Evolutionary conservation across 2,113 vertebrate species (phyloP), one percentile per base, ranked within the genome.

Genomic region (Guaruba guarouba): DNA sequence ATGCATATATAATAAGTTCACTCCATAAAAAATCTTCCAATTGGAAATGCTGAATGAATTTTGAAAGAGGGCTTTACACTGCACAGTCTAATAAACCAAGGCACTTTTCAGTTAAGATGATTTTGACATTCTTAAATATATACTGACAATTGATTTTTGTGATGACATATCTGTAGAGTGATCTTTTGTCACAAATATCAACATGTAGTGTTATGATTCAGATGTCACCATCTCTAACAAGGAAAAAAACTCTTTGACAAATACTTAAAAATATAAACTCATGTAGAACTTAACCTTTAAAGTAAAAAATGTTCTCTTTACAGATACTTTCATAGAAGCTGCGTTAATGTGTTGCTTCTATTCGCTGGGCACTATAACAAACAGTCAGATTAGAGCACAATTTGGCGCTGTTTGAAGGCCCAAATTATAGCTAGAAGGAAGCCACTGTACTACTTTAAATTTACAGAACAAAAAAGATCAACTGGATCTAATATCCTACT

Each of bases 391-490:
- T 79, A 73, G 70, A 93, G 39, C 46, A 71, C 77, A 95, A 66
- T 95, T 76, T 91, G 94, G 77, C 73, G 59, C 84, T 95, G 87
- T 96, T 93, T 82, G 48, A 95, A 95, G 66, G 91, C 76, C 85
- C 84, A 95, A 92, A 95, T 96, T 96, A 86, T 62, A 95, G 43
- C 89, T 55, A 71, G 70, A 91, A 91, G 95, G 88, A 80, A 86
- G 87, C 88, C 62, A 86, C 33, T 19, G 54, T 75, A 78, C 49
- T 83, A 74, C 86, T 96, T 97, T 86, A 95, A 93, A 97, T 97
- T 97, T 95, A 93, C 75, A 86, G 51, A 95, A 89, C 90, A 94
- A 97, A 55, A 97, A 94, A 93, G 75, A 97, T 95, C 90, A 93
- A 49, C 55, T 85, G 81, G 88, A 35, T 59, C 57, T 10, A 59